Evolutionary conservation across 2,888 invertebrate species (phyloP).

Genomic region (Hydropsyche betteni): DNA sequence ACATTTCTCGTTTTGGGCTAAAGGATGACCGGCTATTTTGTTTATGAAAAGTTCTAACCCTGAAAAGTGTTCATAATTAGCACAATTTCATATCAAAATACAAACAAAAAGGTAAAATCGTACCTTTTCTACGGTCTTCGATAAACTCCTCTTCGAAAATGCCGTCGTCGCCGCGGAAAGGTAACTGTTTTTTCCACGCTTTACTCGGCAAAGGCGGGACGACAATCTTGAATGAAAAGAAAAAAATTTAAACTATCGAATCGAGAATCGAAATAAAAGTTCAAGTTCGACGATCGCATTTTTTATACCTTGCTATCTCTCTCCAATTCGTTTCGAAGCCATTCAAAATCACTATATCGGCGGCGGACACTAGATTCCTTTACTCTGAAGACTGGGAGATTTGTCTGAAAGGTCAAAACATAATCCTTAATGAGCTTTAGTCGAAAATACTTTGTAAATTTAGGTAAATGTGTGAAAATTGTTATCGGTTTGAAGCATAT

Average conservation of each 20-base stretch:
- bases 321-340: conserved; percentile 98
- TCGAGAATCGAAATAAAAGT: background rate
- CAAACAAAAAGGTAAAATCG: too few relatives aligned
- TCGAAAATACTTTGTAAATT: conserved; percentile 9
- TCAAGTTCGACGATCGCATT: background rate
- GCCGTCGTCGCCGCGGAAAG: conserved; percentile 98
- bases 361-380: conserved; percentile 98
- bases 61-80: conserved; percentile 55
- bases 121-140: conserved; percentile 96
- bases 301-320: conserved; percentile 91
- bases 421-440: background rate
- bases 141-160: conserved; percentile 99
- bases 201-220: conserved; percentile 98
- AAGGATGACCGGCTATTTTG: conserved; percentile 98
- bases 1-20: conserved; percentile 98
- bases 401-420: conserved; percentile 81
- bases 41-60: conserved; percentile 97
- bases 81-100: too few relatives aligned
- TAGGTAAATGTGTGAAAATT: background rate
- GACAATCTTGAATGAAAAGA: conserved; percentile 78
- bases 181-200: conserved; percentile 97
- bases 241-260: conserved; percentile 40
- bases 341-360: conserved; percentile 99
- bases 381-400: conserved; percentile 98
- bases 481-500: background rate